A percentile compares a stretch with the other conserved stretches of the same genome.
Conservation (phyloP, 2,888 invertebrate species). For the Scelioninae gen. 1 region DNA sequence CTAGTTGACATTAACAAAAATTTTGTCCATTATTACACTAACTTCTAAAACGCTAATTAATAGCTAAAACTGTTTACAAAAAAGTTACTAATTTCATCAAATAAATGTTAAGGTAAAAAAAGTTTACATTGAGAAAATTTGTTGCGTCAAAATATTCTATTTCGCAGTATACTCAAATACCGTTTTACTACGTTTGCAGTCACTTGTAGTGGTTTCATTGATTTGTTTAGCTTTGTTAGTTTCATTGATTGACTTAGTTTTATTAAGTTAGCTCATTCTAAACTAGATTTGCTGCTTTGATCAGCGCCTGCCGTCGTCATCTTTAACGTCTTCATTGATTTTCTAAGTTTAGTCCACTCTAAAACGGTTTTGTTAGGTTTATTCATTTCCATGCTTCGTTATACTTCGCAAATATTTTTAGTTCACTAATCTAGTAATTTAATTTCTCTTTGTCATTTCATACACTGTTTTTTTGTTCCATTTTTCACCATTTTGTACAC, state of each 20-base stretch:
- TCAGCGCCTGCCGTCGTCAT: slow-evolving; percentile 38
- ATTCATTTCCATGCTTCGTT: slow-evolving; percentile 6
- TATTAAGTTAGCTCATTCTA: slow-evolving; percentile 62
- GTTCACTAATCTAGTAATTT: neutral
- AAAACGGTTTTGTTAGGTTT: slow-evolving; percentile 10
- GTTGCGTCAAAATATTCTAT: too few relatives aligned
- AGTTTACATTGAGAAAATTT: too few relatives aligned
- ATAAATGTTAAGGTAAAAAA: too few relatives aligned
- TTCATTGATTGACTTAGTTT: slow-evolving; percentile 58
- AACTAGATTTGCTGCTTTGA: slow-evolving; percentile 55
- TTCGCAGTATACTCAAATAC: neutral
- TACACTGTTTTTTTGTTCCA: too few relatives aligned
- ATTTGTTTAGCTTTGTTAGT: slow-evolving; percentile 46
- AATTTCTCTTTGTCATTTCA: too few relatives aligned
- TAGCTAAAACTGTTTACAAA: too few relatives aligned
- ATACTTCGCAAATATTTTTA: too few relatives aligned
- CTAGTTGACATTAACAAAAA: too few relatives aligned
- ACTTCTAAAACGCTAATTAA: too few relatives aligned
- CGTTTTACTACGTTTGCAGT: slow-evolving; percentile 19
- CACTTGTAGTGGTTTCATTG: slow-evolving; percentile 43
- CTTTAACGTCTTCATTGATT: slow-evolving; percentile 54
- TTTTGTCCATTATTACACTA: too few relatives aligned
- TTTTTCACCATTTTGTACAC: too few relatives aligned
- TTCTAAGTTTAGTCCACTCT: slow-evolving; percentile 37
- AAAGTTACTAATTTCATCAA: too few relatives aligned